A percentile compares a stretch with the other conserved stretches of the same genome.
Evolutionary conservation across 2,113 vertebrate species (phyloP).

Genomic region (Equus przewalskii): DNA sequence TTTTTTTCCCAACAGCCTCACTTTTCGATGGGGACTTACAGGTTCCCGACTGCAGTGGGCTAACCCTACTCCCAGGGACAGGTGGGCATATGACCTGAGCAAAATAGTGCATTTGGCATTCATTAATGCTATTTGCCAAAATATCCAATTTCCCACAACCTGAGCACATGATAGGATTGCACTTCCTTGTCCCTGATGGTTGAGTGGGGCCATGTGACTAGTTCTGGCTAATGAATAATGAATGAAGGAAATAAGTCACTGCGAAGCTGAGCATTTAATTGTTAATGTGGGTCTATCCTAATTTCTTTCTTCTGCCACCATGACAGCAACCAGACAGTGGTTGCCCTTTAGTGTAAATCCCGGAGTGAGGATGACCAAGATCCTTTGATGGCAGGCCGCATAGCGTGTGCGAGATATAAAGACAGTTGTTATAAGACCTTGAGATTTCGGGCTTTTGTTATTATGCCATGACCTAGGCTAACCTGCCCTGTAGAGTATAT

Average conservation of each 20-base stretch:
- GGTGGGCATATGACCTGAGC: not conserved
- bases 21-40: not conserved
- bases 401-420: not conserved
- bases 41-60: not conserved
- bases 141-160: not conserved
- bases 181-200: not conserved
- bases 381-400: not conserved
- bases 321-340: not conserved
- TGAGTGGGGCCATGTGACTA: not conserved
- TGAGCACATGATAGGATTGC: not conserved
- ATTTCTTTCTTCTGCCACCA: not conserved
- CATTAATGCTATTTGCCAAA: not conserved
- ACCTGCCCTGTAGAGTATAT: not conserved
- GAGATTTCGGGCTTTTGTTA: not conserved
- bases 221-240: not conserved
- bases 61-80: not conserved
- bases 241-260: not conserved
- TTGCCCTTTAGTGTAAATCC: not conserved
- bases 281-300: not conserved
- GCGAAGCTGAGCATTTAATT: not conserved
- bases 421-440: not conserved
- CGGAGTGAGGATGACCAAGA: not conserved
- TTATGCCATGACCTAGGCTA: not conserved
- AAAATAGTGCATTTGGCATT: not conserved
- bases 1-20: not conserved